Evolutionary conservation across 2,113 vertebrate species (phyloP), one percentile per base, ranked within the genome.

Genomic region (Semnornis frantzii): DNA sequence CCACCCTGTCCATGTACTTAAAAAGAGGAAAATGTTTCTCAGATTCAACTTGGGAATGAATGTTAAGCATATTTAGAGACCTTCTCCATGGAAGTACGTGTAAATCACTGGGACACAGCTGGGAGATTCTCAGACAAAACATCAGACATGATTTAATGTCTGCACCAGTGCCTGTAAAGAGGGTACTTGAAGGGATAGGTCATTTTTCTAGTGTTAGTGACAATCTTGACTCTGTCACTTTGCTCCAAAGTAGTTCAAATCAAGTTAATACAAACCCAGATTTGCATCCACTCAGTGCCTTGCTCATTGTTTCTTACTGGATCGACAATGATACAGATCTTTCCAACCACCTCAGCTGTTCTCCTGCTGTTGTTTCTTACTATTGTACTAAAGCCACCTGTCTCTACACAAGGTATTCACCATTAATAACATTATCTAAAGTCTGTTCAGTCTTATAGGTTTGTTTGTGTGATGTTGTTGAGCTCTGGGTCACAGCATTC

Each of bases 191-290:
- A 44, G 31, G 12, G 6, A 66, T 6, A 39, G 24, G 31, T 3
- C 5, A 9, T 71, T 50, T 27, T 9, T 75, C 2, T 55, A 18
- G 6, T 63, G 18, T 23, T 0, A 0, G 23, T 6, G 3, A 33
- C 18, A 69, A 18, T 23, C 15, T 4, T 82, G 7, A 64, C 52
- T 80, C 37, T 69, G 37, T 42, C 10, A 15, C 11, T 6, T 62
- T 3, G 1, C 11, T 73, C 19, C 39, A 50, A 44, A 64, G 34
- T 7, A 39, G 19, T 30, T 27, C 8, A 42, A 69, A 70, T 75
- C 12, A 6, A 12, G 3, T 23, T 58, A 66, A 5, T 33, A 55
- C 4, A 80, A 82, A 59, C 15, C 1, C 9, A 70, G 15, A 5
- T 63, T 94, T 83, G 48, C 0, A 0, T 9, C 7, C 65, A 17